Percentiles rank a stretch among this genome's conserved stretches.
These are phyloP conservation scores for Ochotona princeps DNA, from an alignment of 2,113 vertebrate genomes.

Conservation along the genomic window DNA sequence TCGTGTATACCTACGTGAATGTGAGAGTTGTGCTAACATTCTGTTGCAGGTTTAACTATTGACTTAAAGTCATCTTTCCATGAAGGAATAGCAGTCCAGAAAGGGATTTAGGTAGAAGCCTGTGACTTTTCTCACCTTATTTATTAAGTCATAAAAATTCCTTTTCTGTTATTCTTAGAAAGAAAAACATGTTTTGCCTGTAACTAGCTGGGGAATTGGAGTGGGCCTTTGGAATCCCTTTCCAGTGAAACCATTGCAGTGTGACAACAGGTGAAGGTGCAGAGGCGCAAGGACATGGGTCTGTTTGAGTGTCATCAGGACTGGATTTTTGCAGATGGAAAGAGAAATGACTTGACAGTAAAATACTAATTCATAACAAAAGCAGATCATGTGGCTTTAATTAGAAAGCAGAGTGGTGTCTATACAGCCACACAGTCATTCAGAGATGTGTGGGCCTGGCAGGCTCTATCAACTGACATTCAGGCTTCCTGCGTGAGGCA, in stretches of 20 bases:
- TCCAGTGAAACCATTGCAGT: not conserved
- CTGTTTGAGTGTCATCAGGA: not conserved
- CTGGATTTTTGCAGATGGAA: not conserved
- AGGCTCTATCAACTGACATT: not conserved
- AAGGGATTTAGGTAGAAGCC: slow-evolving; percentile 19
- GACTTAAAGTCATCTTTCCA: not conserved
- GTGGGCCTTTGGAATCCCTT: not conserved
- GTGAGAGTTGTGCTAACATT: not conserved
- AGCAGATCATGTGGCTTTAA: slow-evolving; percentile 54
- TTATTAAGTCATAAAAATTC: slow-evolving; percentile 29
- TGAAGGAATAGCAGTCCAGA: not conserved
- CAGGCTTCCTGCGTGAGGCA: not conserved
- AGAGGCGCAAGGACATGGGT: not conserved
- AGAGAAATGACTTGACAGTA: slow-evolving; percentile 31
- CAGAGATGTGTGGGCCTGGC: not conserved
- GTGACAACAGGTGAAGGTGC: not conserved
- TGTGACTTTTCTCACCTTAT: slow-evolving; percentile 25
- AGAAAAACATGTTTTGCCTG: slow-evolving; percentile 58
- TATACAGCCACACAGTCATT: slow-evolving; percentile 48
- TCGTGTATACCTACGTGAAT: not conserved
- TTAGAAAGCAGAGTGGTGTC: slow-evolving; percentile 23
- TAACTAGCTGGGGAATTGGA: not conserved
- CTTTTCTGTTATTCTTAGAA: slow-evolving; percentile 69
- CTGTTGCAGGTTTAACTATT: not conserved
- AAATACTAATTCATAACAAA: slow-evolving; percentile 38